phyloP scores from a whole-genome alignment of 2,113 vertebrate genomes.

The Psilopsiagon aurifrons region DNA sequence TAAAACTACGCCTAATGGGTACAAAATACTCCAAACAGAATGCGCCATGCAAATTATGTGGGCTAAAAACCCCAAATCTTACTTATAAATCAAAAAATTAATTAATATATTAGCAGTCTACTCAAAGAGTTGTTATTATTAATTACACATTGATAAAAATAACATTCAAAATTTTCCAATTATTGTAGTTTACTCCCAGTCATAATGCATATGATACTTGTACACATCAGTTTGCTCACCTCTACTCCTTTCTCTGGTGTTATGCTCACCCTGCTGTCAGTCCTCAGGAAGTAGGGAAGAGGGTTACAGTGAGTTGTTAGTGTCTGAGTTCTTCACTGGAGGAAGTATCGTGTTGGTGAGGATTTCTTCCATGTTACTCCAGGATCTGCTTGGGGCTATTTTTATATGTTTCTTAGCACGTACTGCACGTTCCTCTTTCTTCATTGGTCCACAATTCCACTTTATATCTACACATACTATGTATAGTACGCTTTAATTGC shows the following conservation, averaged over 20 bases:
- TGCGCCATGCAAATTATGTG: neutral
- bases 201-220: neutral
- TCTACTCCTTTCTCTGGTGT: neutral
- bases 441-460: neutral
- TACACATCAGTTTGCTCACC: neutral
- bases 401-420: conserved; percentile 49
- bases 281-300: neutral
- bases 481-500: neutral
- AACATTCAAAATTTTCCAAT: neutral
- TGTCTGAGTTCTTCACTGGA: neutral
- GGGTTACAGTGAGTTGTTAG: neutral
- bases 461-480: neutral
- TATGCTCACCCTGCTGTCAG: neutral
- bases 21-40: neutral
- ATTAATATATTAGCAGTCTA: neutral
- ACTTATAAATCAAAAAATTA: neutral
- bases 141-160: neutral
- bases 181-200: neutral
- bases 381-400: neutral
- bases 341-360: neutral
- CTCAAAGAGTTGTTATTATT: neutral
- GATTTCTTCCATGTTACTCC: neutral
- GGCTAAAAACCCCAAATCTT: neutral
- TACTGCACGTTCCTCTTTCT: neutral
- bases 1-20: neutral